Evolutionary conservation across 2,113 vertebrate species (phyloP).

Genomic region (Eurystomus gularis): DNA sequence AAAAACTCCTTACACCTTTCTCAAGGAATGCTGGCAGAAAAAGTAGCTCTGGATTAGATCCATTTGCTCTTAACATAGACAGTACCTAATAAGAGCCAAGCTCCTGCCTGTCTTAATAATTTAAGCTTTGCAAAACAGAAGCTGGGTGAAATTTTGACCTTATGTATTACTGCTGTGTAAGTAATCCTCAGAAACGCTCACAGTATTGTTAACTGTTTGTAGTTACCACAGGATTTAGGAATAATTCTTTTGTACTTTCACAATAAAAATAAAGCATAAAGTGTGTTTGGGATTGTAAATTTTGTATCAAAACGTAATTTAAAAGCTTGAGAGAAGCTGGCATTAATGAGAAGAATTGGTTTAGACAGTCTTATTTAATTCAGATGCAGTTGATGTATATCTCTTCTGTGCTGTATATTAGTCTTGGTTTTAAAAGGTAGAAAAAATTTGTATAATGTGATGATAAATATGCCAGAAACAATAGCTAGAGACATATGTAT

Average conservation of each 20-base stretch:
- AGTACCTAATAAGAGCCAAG: conserved; percentile 40
- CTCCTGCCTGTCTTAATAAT: conserved; percentile 50
- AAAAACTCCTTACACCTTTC: background rate
- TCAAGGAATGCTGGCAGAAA: conserved; percentile 7
- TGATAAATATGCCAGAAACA: background rate
- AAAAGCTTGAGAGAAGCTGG: background rate
- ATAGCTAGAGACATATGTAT: background rate
- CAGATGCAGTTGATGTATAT: background rate
- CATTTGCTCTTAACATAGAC: conserved; percentile 44
- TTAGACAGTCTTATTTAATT: background rate
- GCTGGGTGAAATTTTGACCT: conserved; percentile 33
- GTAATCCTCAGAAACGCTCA: conserved; percentile 6
- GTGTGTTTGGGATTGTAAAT: background rate
- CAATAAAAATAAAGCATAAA: background rate
- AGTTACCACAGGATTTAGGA: background rate
- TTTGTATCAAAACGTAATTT: background rate
- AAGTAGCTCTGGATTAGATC: conserved; percentile 25
- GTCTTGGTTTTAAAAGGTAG: background rate
- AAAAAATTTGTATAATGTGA: background rate
- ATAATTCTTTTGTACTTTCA: background rate
- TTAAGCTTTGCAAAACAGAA: conserved; percentile 41
- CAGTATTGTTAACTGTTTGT: conserved; percentile 3
- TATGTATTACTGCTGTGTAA: conserved; percentile 30
- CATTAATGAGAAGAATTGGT: background rate
- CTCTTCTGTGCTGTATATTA: background rate